Base-by-base conservation (phyloP, 2,113 vertebrate species). In the Gasterosteus nipponicus region DNA sequence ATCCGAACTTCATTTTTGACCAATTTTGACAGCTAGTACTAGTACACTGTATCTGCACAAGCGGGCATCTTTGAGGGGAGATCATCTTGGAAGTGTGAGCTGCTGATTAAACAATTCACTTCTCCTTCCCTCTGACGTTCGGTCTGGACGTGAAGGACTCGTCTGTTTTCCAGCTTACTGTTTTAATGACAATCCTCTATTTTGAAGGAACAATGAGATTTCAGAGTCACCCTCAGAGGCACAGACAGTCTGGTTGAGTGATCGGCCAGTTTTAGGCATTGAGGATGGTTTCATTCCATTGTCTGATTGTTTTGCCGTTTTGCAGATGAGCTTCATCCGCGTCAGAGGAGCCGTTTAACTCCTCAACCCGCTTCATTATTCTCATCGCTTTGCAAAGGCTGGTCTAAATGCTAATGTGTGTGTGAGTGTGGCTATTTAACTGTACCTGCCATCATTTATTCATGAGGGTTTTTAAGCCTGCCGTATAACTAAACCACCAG, bases 331-430 rank as follows among this genome's bases (percentile, higher is more conserved):
- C 75, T 83, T 26, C 4, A 65, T 75, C 46, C 38, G 58, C 10
- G 33, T 56, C 67, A 54, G 61, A 61, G 56, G 5, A 64, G 44
- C 26, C 66, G 39, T 74, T 78, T 83, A 78, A 65, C 60, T 70
- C 72, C 31, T 65, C 60, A 16, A 1, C 60, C 67, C 59, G 59
- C 61, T 51, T 61, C 14, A 69, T 77, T 54, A 42, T 69, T 65
- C 49, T 33, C 49, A 26, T 10, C 35, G 46, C 59, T 15, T 35
- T 8, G 5, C 26, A 69, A 9, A 31, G 46, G 46, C 57, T 53
- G 62, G 8, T 72, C 1, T 69, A 62, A 69, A 82, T 77, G 46
- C 49, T 68, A 68, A 73, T 35, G 38, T 22, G 39, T 26, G 31
- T 51, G 33, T 16, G 31, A 38, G 64, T 22, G 44, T 44, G 41